These are phyloP conservation scores for Oryzias woworae DNA, from an alignment of 2,113 vertebrate genomes.

Conservation along the genomic window DNA sequence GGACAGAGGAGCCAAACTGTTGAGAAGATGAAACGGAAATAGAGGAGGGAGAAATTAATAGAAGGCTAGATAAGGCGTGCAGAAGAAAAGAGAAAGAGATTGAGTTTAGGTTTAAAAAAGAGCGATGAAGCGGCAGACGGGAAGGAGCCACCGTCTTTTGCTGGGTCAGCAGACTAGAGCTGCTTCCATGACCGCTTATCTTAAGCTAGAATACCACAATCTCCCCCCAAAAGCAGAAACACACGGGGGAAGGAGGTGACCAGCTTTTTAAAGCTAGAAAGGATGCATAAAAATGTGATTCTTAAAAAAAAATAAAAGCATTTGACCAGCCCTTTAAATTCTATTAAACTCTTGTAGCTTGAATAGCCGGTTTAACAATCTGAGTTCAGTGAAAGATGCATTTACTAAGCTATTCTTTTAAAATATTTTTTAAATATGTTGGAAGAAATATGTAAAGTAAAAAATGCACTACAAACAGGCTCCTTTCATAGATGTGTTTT, in stretches of 20 bases:
- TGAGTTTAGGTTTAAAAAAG: not conserved
- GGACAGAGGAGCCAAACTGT: conserved; percentile 3
- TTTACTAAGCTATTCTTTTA: no score
- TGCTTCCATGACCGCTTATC: conserved; percentile 50
- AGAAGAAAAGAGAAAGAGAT: conserved; percentile 7
- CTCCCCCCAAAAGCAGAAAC: conserved; percentile 4
- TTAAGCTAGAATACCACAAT: conserved; percentile 53
- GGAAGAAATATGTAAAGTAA: not conserved
- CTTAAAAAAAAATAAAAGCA: no score
- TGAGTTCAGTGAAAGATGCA: no score
- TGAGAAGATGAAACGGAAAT: conserved; percentile 38
- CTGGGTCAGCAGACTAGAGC: conserved; percentile 57
- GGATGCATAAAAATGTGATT: not conserved
- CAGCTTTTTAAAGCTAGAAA: not conserved
- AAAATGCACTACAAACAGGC: not conserved
- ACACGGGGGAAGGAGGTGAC: conserved; percentile 10
- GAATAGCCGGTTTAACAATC: no score
- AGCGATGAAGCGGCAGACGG: not conserved
- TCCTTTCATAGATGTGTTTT: not conserved
- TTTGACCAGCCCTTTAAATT: no score
- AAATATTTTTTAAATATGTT: no score
- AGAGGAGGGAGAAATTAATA: conserved; percentile 25
- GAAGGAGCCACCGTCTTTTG: conserved; percentile 37
- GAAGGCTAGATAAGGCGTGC: conserved; percentile 9
- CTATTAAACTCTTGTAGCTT: no score